Base-by-base conservation (phyloP, 2,888 invertebrate genomes). In the Cerastoderma edule region DNA sequence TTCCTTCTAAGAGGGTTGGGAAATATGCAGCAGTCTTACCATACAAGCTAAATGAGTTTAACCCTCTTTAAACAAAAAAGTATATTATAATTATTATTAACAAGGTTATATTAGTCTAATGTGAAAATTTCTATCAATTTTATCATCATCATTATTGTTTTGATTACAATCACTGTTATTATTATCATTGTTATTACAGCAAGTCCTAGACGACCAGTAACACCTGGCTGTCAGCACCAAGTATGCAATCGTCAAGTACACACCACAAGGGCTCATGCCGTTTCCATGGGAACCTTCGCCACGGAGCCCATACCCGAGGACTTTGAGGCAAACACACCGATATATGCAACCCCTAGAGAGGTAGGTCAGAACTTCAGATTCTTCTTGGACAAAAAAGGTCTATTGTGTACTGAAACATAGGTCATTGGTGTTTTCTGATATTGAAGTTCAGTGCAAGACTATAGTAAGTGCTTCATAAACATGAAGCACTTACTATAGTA, bases 231-330 rank as follows among this genome's bases (percentile, higher is more conserved):
- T 57, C 57, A 65, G 22, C 65, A 65, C 22, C 0, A 27, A 1
- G 65, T 65, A 2, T 44, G 65, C 28, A 65, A 46, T 1, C 4
- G 48, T 1, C 65, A 48, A 30, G 19, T 65, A 16, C 46, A 46
- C 46, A 27, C 28, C 28, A 48, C 65, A 2, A 28, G 16, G 19
- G 30, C 2, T 30, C 48, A 28, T 19, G 8, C 48, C n/a, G 65
- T 65, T 8, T 65, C 65, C 22, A 39, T 65, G n/a, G 65, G 65
- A 28, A 65, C 46, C 0, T 57, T 57, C 6, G 33, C 33, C 24
- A 16, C 33, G n/a, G 57, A 57, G 32, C 57, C 32, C n/a, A n/a
- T n/a, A n/a, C n/a, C n/a, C 10, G 57, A 57, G 22, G 57, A 57
- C 4, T 3, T 16, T 57, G 57, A 57, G 33, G 0, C 33, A 32